Evolutionary conservation across 2,113 vertebrate species (phyloP).

Genomic region (Leptobrachium leishanense): DNA sequence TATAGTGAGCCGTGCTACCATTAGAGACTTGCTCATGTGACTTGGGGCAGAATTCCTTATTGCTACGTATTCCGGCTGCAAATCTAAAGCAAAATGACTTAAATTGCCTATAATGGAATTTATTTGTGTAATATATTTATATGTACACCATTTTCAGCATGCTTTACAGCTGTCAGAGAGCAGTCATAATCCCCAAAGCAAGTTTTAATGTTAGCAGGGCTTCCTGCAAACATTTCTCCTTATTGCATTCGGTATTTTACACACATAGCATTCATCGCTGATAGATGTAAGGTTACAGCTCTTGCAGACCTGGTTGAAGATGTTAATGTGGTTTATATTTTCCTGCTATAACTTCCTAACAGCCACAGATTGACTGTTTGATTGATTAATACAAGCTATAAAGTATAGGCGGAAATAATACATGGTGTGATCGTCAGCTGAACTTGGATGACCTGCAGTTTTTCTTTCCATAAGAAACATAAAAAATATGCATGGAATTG

Average conservation of each 20-base stretch:
- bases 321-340: slow-evolving; percentile 33
- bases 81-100: background rate
- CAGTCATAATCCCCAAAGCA: background rate
- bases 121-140: background rate
- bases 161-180: background rate
- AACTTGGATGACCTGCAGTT: slow-evolving; percentile 33
- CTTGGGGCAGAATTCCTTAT: too few species aligned
- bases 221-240: background rate
- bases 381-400: slow-evolving; percentile 32
- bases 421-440: slow-evolving; percentile 39
- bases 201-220: background rate
- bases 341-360: slow-evolving; percentile 48
- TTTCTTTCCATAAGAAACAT: slow-evolving; percentile 7
- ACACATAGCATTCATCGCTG: background rate
- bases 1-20: too few species aligned
- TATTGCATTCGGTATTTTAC: background rate
- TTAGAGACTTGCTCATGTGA: too few species aligned
- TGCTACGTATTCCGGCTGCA: background rate
- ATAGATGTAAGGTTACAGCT: slow-evolving; percentile 14
- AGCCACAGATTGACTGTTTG: slow-evolving; percentile 35
- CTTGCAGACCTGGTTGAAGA: background rate
- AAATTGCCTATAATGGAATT: background rate
- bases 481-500: background rate
- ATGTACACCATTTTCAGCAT: background rate
- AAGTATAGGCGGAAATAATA: slow-evolving; percentile 37